Conservation (phyloP, 2,888 invertebrate genomes). For the Amiota communis region DNA sequence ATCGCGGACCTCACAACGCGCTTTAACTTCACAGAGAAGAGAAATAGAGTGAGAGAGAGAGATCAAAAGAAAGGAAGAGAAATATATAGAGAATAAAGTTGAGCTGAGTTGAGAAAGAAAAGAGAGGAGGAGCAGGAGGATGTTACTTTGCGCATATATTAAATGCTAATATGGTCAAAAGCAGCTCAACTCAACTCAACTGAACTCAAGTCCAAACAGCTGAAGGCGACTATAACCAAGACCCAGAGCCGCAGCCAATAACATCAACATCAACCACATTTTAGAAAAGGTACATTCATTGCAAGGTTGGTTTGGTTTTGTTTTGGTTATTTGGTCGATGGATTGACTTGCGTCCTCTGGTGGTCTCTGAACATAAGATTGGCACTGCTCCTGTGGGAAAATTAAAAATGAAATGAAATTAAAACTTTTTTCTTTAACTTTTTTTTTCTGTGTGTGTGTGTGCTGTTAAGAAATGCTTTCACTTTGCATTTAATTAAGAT, state of each 20-base stretch:
- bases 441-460: no score
- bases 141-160: slow-evolving; percentile 20
- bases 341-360: not conserved
- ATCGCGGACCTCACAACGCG: slow-evolving; percentile 23
- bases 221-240: slow-evolving; percentile 2
- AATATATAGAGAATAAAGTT: no score
- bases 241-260: not conserved
- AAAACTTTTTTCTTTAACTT: slow-evolving; percentile 29
- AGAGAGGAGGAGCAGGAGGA: not conserved
- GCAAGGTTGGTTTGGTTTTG: not conserved
- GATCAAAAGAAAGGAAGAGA: no score
- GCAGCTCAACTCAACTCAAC: slow-evolving; percentile 18
- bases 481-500: slow-evolving; percentile 40
- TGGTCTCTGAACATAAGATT: slow-evolving; percentile 15
- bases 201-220: slow-evolving; percentile 14
- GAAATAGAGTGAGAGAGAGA: no score
- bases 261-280: slow-evolving; percentile 25
- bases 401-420: slow-evolving; percentile 33
- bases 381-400: slow-evolving; percentile 28
- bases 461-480: slow-evolving; percentile 31
- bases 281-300: not conserved
- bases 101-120: not conserved
- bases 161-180: slow-evolving; percentile 31
- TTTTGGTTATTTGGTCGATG: not conserved
- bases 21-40: not conserved